Percentiles rank a stretch among this genome's conserved stretches.
phyloP scores from a whole-genome alignment of 2,797 vertebrate species.

The Meda fulgida region DNA sequence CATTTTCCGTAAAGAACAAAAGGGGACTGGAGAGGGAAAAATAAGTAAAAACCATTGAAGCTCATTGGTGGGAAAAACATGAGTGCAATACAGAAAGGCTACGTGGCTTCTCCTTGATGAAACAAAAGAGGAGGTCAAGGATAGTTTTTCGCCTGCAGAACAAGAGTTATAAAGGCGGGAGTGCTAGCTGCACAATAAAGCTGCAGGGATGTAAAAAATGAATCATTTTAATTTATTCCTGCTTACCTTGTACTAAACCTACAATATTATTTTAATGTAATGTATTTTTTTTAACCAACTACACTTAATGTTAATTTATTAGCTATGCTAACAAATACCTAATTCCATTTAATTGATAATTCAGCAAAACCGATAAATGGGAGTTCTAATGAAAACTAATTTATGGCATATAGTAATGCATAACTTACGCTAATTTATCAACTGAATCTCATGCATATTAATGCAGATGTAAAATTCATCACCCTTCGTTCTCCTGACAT shows the following conservation, averaged over 20 bases:
- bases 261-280: not conserved
- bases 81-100: not conserved
- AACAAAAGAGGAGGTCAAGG: slow-evolving; percentile 27
- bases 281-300: not conserved
- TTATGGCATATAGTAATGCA: not conserved
- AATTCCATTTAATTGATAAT: not conserved
- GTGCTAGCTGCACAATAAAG: not conserved
- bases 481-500: not conserved
- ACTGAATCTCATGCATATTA: not conserved
- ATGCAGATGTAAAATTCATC: slow-evolving; percentile 1
- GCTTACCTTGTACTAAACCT: not conserved
- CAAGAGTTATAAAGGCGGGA: not conserved
- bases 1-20: slow-evolving; percentile 34
- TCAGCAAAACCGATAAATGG: not conserved
- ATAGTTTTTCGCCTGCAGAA: slow-evolving; percentile 3
- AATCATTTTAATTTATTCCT: not conserved
- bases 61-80: slow-evolving; percentile 12
- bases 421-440: not conserved
- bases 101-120: not conserved
- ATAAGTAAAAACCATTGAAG: slow-evolving; percentile 16
- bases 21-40: slow-evolving; percentile 14
- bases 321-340: not conserved
- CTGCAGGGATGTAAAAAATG: not conserved
- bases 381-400: not conserved
- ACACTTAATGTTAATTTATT: not conserved